Evolutionary conservation across 2,797 vertebrate genomes (phyloP).

Genomic region (Anguilla obscura): DNA sequence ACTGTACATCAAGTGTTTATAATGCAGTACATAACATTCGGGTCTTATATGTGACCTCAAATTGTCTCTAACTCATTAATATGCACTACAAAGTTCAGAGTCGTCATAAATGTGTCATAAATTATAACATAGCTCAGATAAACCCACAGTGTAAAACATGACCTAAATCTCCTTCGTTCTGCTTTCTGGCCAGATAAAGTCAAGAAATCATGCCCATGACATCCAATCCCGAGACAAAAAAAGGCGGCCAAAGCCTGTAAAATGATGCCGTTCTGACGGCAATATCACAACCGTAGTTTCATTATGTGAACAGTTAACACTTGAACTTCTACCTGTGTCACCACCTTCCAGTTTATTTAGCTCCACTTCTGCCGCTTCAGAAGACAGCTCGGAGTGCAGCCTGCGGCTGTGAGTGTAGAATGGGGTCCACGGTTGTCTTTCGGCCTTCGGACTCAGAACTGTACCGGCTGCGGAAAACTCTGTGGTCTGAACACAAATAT

Average conservation of each 20-base stretch:
- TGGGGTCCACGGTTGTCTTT: neutral
- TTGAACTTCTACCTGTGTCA: conserved; percentile 62
- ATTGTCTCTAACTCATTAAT: neutral
- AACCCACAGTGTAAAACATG: neutral
- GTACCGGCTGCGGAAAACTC: neutral
- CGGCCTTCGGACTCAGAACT: neutral
- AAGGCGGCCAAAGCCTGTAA: neutral
- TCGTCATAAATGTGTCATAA: too few relatives aligned
- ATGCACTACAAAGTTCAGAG: neutral
- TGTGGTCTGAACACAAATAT: neutral
- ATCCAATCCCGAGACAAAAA: neutral
- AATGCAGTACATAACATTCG: too few relatives aligned
- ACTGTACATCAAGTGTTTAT: neutral
- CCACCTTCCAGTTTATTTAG: conserved; percentile 59
- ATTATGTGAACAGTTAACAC: too few relatives aligned
- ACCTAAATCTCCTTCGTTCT: neutral
- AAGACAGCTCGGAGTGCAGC: conserved; percentile 43
- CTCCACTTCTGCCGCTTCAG: conserved; percentile 60
- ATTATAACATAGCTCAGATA: too few relatives aligned
- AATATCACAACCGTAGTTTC: neutral
- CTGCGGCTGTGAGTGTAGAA: conserved; percentile 38
- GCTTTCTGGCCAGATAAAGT: neutral
- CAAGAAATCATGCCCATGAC: neutral
- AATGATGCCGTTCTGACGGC: neutral
- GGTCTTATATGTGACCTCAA: too few relatives aligned